A percentile compares a stretch with the other conserved stretches of the same genome.
Evolutionary conservation across 1,140 invertebrate genomes (phyloP).

Genomic region (Trichonephila inaurata): DNA sequence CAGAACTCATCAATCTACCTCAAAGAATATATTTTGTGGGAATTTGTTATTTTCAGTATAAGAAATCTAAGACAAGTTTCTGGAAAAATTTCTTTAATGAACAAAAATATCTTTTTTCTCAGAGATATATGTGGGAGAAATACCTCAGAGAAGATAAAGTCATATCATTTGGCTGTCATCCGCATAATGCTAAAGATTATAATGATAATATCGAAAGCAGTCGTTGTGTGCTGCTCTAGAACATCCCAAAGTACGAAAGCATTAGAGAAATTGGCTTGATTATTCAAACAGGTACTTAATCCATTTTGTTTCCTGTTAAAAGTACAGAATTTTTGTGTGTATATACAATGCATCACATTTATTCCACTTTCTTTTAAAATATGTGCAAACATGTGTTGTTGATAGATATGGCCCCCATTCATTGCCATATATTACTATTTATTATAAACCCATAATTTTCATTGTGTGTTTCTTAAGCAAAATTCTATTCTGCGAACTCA

Average conservation of each 20-base stretch:
- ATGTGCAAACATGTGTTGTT: too few relatives aligned
- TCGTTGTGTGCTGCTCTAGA: slow-evolving; percentile 79
- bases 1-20: too few relatives aligned
- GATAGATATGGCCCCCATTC: background rate
- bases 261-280: slow-evolving; percentile 96
- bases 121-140: slow-evolving; percentile 60
- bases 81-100: too few relatives aligned
- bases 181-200: slow-evolving; percentile 81
- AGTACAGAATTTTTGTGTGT: background rate
- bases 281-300: slow-evolving; percentile 90
- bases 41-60: too few relatives aligned
- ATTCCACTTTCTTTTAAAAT: too few relatives aligned
- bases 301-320: background rate
- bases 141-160: slow-evolving; percentile 80
- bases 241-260: slow-evolving; percentile 90
- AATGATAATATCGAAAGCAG: slow-evolving; percentile 78
- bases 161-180: slow-evolving; percentile 82
- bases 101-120: background rate
- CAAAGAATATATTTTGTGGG: too few relatives aligned
- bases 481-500: too few relatives aligned
- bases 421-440: too few relatives aligned
- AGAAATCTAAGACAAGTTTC: too few relatives aligned
- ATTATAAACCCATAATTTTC: too few relatives aligned
- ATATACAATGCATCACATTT: too few relatives aligned
- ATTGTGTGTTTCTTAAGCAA: too few relatives aligned